Conservation (phyloP, 2,113 vertebrate genomes). For the Strix aluco region DNA sequence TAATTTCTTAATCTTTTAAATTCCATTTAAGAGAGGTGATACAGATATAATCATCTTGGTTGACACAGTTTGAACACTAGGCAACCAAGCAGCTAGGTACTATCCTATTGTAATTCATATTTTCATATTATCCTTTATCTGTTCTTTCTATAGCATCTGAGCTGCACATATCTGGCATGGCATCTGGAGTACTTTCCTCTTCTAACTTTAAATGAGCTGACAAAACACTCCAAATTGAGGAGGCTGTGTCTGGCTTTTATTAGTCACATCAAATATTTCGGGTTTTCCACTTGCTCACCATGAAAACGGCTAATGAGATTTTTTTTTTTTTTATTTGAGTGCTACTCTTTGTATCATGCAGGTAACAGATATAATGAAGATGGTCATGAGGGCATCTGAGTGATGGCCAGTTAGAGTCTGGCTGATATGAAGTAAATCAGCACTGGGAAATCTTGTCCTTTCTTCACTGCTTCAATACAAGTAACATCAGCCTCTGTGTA, state of each 20-base stretch:
- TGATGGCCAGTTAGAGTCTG: background rate
- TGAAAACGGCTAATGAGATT: background rate
- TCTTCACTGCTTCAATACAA: background rate
- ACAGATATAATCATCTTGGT: background rate
- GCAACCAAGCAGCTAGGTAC: background rate
- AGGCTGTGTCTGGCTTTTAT: constrained; percentile 10
- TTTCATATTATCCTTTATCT: background rate
- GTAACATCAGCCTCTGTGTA: background rate
- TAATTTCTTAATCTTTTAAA: background rate
- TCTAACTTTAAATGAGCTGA: constrained; percentile 10
- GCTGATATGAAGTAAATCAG: background rate
- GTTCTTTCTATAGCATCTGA: background rate
- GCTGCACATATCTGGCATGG: background rate
- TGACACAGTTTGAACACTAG: background rate
- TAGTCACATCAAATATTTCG: constrained; percentile 4
- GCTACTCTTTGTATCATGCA: background rate
- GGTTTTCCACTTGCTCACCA: constrained; percentile 2
- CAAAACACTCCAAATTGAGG: background rate
- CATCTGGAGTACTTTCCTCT: background rate
- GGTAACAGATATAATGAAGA: background rate
- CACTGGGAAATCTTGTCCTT: background rate
- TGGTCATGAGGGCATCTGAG: background rate
- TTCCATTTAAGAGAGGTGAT: background rate
- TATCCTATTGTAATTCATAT: background rate
- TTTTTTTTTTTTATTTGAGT: background rate